Evolutionary conservation across 2,113 vertebrate species (phyloP).

Genomic region (Zeus faber): DNA sequence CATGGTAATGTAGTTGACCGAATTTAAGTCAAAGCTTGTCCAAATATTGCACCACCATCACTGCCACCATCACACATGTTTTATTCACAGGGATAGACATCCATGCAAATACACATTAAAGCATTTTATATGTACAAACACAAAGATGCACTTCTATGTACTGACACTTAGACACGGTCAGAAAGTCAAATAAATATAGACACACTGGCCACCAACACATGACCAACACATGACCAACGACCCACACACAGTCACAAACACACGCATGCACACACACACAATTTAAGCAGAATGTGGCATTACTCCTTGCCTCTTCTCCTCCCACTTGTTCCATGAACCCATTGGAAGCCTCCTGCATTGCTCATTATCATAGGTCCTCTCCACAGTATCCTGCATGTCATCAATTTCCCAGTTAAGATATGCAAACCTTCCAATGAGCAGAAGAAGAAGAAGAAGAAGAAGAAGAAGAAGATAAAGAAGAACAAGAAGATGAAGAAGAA

Average conservation of each 20-base stretch:
- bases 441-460: too few species aligned
- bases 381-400: conserved; percentile 42
- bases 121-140: too few species aligned
- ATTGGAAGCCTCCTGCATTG: conserved; percentile 36
- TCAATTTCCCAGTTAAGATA: conserved; percentile 59
- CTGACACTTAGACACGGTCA: too few species aligned
- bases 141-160: too few species aligned
- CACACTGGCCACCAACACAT: neutral
- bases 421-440: conserved; percentile 33
- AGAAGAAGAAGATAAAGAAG: too few species aligned
- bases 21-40: conserved; percentile 64
- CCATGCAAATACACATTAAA: too few species aligned
- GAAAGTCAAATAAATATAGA: too few species aligned
- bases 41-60: too few species aligned
- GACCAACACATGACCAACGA: neutral
- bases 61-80: neutral
- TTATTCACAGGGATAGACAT: too few species aligned
- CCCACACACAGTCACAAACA: conserved; percentile 3
- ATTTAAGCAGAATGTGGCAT: conserved; percentile 1
- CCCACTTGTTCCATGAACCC: conserved; percentile 45
- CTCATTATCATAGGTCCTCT: conserved; percentile 61
- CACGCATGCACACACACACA: conserved; percentile 9
- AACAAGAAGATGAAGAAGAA: too few species aligned
- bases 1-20: conserved; percentile 75
- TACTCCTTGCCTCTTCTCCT: conserved; percentile 15